Percentiles rank a stretch among this genome's conserved stretches.
Evolutionary conservation across 2,888 invertebrate species (phyloP).

Genomic region (Spilosoma lubricipeda): DNA sequence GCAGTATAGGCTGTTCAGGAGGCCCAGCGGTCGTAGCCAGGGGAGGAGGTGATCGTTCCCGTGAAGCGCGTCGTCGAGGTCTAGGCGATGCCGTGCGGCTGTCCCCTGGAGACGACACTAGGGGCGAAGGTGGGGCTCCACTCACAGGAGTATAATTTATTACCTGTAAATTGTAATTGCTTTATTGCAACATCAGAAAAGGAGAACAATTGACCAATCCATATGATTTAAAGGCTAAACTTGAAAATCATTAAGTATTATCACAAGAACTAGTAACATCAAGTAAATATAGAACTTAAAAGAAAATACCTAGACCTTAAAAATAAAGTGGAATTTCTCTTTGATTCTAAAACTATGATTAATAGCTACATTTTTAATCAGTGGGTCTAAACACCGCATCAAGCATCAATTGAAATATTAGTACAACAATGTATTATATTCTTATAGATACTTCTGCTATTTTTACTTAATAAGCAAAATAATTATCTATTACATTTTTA

Average conservation of each 20-base stretch:
- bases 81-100: conserved; percentile 91
- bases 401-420: background rate
- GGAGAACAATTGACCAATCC: background rate
- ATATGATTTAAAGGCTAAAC: background rate
- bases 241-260: background rate
- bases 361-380: background rate
- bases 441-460: background rate
- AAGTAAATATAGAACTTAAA: background rate
- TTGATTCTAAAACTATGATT: background rate
- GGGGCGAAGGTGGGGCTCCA: conserved; percentile 88
- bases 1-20: conserved; percentile 62
- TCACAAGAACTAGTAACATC: background rate
- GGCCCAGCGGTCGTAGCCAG: conserved; percentile 67
- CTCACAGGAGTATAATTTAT: conserved; percentile 81
- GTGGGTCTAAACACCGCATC: background rate
- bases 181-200: conserved; percentile 21
- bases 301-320: background rate
- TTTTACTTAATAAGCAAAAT: background rate
- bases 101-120: conserved; percentile 92
- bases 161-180: conserved; percentile 60
- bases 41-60: conserved; percentile 80
- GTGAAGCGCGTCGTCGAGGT: conserved; percentile 82
- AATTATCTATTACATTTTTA: too few species aligned
- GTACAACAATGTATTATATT: background rate
- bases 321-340: background rate